Conservation (phyloP, 2,888 invertebrate species). For the Hoplodrina blanda region DNA sequence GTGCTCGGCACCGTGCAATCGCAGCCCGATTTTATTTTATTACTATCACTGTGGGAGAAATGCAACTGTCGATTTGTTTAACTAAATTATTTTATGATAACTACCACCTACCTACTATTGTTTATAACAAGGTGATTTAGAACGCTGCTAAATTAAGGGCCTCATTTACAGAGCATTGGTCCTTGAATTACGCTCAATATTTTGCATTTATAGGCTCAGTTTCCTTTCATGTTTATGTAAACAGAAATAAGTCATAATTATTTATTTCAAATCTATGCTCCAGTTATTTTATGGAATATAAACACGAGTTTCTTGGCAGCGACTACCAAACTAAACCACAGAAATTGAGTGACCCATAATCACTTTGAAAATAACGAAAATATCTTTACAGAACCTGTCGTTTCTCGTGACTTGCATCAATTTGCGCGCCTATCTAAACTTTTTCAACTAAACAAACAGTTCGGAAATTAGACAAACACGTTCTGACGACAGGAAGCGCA, state of each 20-base stretch:
- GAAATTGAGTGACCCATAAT: slow-evolving; percentile 68
- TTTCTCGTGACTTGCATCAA: slow-evolving; percentile 81
- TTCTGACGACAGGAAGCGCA: slow-evolving; percentile 71
- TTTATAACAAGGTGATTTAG: slow-evolving; percentile 66
- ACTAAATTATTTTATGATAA: slow-evolving; percentile 80
- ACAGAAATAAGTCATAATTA: slow-evolving; percentile 9
- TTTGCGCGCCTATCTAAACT: slow-evolving; percentile 76
- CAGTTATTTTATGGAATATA: slow-evolving; percentile 19
- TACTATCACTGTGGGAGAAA: slow-evolving; percentile 76
- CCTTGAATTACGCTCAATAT: slow-evolving; percentile 16
- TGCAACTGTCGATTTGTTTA: slow-evolving; percentile 80
- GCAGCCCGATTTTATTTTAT: slow-evolving; percentile 84
- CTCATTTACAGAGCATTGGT: slow-evolving; percentile 34
- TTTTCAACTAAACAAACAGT: slow-evolving; percentile 78
- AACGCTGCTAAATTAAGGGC: slow-evolving; percentile 44
- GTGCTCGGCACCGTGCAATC: slow-evolving; percentile 76
- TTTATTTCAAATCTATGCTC: slow-evolving; percentile 7
- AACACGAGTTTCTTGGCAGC: slow-evolving; percentile 17
- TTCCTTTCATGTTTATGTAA: slow-evolving; percentile 15
- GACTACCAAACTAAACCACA: background rate
- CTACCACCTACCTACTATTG: slow-evolving; percentile 62
- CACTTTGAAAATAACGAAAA: slow-evolving; percentile 57
- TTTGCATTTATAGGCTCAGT: slow-evolving; percentile 1
- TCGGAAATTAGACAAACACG: slow-evolving; percentile 83
- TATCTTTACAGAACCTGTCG: slow-evolving; percentile 58